Percentiles rank a stretch among this genome's conserved stretches.
phyloP scores from a whole-genome alignment of 2,888 invertebrate genomes.

The Poecilobothrus nobilitatus region DNA sequence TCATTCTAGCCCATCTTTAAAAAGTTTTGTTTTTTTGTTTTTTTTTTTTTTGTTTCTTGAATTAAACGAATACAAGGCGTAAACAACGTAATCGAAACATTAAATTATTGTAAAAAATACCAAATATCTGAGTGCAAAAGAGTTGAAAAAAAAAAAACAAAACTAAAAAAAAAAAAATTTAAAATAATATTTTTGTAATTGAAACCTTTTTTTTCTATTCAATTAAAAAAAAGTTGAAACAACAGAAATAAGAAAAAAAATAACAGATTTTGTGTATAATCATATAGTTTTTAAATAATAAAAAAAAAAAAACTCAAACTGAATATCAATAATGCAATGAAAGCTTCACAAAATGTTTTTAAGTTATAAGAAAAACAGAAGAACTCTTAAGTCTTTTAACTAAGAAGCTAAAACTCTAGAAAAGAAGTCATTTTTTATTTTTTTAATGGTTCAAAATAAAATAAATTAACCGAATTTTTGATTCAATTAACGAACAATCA shows the following conservation, averaged over 20 bases:
- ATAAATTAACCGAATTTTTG: neutral
- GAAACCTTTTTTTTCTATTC: neutral
- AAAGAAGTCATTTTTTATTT: no score
- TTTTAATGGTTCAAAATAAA: neutral
- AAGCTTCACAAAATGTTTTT: no score
- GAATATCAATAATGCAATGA: neutral
- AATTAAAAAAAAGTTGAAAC: no score
- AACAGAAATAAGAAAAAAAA: neutral
- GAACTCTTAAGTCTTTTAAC: no score
- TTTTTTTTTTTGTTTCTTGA: neutral
- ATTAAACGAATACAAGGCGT: neutral
- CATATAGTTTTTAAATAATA: neutral
- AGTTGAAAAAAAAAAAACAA: neutral
- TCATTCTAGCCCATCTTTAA: neutral
- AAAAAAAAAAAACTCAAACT: no score
- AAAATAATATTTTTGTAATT: no score
- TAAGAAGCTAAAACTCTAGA: no score
- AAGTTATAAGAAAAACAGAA: no score
- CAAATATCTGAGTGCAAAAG: neutral
- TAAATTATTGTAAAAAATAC: neutral
- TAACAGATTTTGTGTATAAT: neutral
- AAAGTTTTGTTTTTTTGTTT: neutral
- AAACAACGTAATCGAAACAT: constrained; percentile 3
- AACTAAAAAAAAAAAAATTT: neutral
- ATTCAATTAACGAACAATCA: neutral